Percentiles rank a stretch among this genome's conserved stretches.
Conservation (phyloP, 2,888 invertebrate species). For the Drosophila stalkeri region DNA sequence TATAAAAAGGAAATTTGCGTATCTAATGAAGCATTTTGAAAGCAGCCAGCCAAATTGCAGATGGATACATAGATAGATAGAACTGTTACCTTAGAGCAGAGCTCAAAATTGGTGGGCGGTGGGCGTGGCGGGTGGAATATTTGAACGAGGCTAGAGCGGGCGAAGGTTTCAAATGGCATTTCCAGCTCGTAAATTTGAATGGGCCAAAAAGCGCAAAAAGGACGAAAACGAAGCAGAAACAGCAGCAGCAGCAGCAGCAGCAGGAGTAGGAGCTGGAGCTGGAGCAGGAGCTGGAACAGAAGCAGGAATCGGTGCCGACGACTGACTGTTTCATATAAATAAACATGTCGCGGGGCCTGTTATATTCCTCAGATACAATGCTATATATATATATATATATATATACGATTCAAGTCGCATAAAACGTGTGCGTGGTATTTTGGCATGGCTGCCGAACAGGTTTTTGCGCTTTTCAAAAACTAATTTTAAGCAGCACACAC, state of each 20-base stretch:
- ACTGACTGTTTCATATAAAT: constrained; percentile 35
- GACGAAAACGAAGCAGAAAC: constrained; percentile 13
- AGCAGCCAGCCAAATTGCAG: constrained; percentile 51
- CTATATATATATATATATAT: constrained; percentile 16
- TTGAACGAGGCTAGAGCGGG: background rate
- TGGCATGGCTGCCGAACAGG: constrained; percentile 64
- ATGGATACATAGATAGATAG: constrained; percentile 32
- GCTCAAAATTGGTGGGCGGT: constrained; percentile 6
- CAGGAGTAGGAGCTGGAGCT: background rate
- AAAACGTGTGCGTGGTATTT: constrained; percentile 44
- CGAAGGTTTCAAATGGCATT: constrained; percentile 53
- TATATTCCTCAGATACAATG: constrained; percentile 42
- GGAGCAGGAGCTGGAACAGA: background rate
- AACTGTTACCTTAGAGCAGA: constrained; percentile 1
- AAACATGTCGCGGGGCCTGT: constrained; percentile 50
- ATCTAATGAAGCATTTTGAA: constrained; percentile 69
- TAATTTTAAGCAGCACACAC: constrained; percentile 51
- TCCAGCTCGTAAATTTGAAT: constrained; percentile 71
- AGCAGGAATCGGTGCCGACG: background rate
- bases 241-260: background rate
- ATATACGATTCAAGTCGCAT: constrained; percentile 5
- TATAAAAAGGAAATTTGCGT: constrained; percentile 47
- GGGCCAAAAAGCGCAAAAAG: constrained; percentile 44
- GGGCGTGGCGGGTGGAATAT: background rate
- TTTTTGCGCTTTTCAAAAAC: constrained; percentile 63